phyloP scores from a whole-genome alignment of 2,113 vertebrate species.

The Cyprinodon brontotheroides region DNA sequence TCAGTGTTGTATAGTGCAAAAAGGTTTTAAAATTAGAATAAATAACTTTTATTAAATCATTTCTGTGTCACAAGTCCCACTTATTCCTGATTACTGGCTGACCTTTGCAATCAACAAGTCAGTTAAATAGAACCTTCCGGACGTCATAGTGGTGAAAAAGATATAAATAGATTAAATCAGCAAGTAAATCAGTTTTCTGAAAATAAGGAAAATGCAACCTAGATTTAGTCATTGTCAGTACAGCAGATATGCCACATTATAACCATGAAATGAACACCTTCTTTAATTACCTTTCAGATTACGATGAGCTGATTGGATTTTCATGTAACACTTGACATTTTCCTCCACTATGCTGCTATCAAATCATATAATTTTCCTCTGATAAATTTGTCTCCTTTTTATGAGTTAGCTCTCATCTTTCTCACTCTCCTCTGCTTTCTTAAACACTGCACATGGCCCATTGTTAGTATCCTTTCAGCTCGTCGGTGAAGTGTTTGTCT shows the following conservation, averaged over 20 bases:
- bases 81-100: too few species aligned
- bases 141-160: not conserved
- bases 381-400: slow-evolving; percentile 13
- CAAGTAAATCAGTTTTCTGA: not conserved
- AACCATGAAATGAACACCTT: not conserved
- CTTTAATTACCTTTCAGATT: not conserved
- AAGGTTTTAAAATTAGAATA: too few species aligned
- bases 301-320: slow-evolving; percentile 6
- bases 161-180: not conserved
- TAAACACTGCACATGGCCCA: slow-evolving; percentile 23
- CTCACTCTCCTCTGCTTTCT: slow-evolving; percentile 2
- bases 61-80: too few species aligned
- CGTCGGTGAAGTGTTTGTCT: slow-evolving; percentile 67
- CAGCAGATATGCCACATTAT: not conserved
- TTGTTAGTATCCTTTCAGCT: slow-evolving; percentile 47
- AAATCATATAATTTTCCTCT: not conserved
- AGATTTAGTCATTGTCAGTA: not conserved
- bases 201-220: not conserved
- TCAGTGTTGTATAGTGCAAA: too few species aligned
- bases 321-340: not conserved
- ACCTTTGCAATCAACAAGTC: not conserved
- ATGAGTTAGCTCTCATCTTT: not conserved
- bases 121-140: not conserved
- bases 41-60: too few species aligned
- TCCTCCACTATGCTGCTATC: not conserved